Evolutionary conservation across 2,797 vertebrate species (phyloP), one percentile per base, ranked within the genome.

Genomic region (Urosaurus nigricauda): DNA sequence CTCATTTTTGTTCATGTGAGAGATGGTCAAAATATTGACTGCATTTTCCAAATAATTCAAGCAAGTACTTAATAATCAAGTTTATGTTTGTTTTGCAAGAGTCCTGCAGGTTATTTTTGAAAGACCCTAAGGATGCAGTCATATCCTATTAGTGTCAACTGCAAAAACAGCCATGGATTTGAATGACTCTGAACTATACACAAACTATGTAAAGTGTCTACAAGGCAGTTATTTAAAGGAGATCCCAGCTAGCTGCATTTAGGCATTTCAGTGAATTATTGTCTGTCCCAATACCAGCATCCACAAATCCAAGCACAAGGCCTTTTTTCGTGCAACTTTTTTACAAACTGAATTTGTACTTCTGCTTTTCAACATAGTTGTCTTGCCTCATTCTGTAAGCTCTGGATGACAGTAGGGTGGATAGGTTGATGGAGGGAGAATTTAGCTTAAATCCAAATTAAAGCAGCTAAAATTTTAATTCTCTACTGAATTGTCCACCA

Each of bases 131-230:
- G 58, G 74, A 70, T 51, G 63, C 16, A 71, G 63, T 83, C 43
- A 51, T 65, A 71, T 51, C 85, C 60, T 17, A 16, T 86, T 86
- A 79, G 51, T 65, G 19, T 79, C 58, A 79, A 35, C 35, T 77
- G 60, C 75, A 86, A 68, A n/a, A 68, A 79, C 19, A 79, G 58
- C 58, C 32, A 26, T 68, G 65, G 32, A 60, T 68, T 86, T 86
- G 63, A 86, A 43, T 47, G 32, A 26, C 74, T 86, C 13, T 47
- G 73, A 32, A 63, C 13, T 47, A 37, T 58, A 85, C 11, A n/a
- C 47, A 26, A 53, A 79, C 60, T 47, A 16, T 51, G 29, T 70
- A 65, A 63, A 60, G 5, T 79, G 37, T 32, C 17, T 79, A 77
- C 71, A 90, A 92, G 88, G 47, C 0, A 89, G 53, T 63, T 68